Evolutionary conservation across 2,113 vertebrate species (phyloP).

Genomic region (Xenopus tropicalis): UCB_Xtro_10.0 CM004444.2:118502501-118503000

Average conservation of each 20-base stretch:
- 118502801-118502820: slow-evolving; percentile 62
- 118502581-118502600: no score
- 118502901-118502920: slow-evolving; percentile 49
- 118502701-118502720: slow-evolving; percentile 61
- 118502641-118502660: no score
- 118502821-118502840: slow-evolving; percentile 58
- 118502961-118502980: slow-evolving; percentile 38
- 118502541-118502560: no score
- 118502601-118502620: no score
- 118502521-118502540: slow-evolving; percentile 11
- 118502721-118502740: slow-evolving; percentile 52
- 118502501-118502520: slow-evolving; percentile 4
- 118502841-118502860: slow-evolving; percentile 53
- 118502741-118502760: slow-evolving; percentile 53
- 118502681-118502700: slow-evolving; percentile 55
- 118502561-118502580: no score
- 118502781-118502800: slow-evolving; percentile 56
- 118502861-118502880: slow-evolving; percentile 57
- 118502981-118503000: no score
- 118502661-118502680: slow-evolving; percentile 31
- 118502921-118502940: slow-evolving; percentile 48
- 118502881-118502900: slow-evolving; percentile 49
- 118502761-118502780: slow-evolving; percentile 52
- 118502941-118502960: slow-evolving; percentile 39
- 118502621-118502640: no score